phyloP scores from a whole-genome alignment of 2,797 vertebrate genomes.

The Sylvilagus floridanus region DNA sequence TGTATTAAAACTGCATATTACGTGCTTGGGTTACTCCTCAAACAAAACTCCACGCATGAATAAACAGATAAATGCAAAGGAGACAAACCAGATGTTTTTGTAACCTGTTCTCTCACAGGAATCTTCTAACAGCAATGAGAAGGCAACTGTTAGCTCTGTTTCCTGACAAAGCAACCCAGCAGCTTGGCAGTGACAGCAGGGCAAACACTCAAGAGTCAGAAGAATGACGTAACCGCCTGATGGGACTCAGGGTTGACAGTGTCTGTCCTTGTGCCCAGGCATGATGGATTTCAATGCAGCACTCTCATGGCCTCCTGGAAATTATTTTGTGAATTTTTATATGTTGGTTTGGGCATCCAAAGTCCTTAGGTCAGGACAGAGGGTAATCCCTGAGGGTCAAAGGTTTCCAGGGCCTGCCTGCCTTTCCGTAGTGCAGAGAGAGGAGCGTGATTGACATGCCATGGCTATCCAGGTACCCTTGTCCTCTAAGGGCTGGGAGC shows the following conservation, averaged over 20 bases:
- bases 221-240: slow-evolving; percentile 64
- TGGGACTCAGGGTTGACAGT: not conserved
- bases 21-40: slow-evolving; percentile 24
- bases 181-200: slow-evolving; percentile 45
- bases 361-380: not conserved
- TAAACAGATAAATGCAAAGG: slow-evolving; percentile 72
- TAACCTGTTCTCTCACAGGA: slow-evolving; percentile 67
- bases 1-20: slow-evolving; percentile 63
- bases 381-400: not conserved
- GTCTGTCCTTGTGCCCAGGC: slow-evolving; percentile 1
- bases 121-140: slow-evolving; percentile 36
- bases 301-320: slow-evolving; percentile 15
- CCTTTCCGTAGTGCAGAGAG: not conserved
- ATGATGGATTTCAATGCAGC: slow-evolving; percentile 55
- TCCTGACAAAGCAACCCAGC: slow-evolving; percentile 66
- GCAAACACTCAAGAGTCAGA: slow-evolving; percentile 53
- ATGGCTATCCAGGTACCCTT: not conserved
- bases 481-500: not conserved
- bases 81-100: slow-evolving; percentile 68
- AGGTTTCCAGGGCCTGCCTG: not conserved
- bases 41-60: slow-evolving; percentile 70
- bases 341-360: not conserved
- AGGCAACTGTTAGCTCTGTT: slow-evolving; percentile 63
- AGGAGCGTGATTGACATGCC: not conserved
- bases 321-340: slow-evolving; percentile 72